A percentile compares a stretch with the other conserved stretches of the same genome.
Evolutionary conservation across 2,797 vertebrate species (phyloP).

Genomic region (Hemibagrus guttatus): DNA sequence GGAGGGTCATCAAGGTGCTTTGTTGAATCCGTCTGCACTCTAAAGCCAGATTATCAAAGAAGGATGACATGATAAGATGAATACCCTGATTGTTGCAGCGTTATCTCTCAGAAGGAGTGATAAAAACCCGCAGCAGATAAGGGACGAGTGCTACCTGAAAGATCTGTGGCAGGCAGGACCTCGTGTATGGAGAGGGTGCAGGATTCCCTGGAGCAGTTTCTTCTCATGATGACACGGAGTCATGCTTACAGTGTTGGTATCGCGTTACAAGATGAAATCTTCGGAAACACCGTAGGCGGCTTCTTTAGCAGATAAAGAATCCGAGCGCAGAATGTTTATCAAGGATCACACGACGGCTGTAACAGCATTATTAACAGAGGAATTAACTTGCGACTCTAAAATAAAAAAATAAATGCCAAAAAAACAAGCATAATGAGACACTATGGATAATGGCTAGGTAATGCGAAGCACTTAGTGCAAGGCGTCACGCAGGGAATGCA

Average conservation of each 20-base stretch:
- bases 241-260: not conserved
- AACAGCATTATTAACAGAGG: not conserved
- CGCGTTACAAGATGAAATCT: not conserved
- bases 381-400: not conserved
- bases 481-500: not conserved
- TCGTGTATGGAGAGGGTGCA: too few relatives aligned
- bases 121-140: constrained; percentile 20
- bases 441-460: not conserved
- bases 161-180: not conserved
- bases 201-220: not conserved
- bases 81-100: too few relatives aligned
- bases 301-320: not conserved
- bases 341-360: too few relatives aligned
- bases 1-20: constrained; percentile 4
- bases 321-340: not conserved
- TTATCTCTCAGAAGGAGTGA: constrained; percentile 2
- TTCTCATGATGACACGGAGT: not conserved
- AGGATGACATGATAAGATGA: not conserved
- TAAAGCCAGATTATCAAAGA: constrained; percentile 1
- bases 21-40: not conserved
- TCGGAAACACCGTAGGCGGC: not conserved
- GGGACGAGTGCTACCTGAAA: not conserved
- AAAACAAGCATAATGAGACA: not conserved
- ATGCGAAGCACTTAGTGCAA: not conserved
- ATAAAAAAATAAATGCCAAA: not conserved